phyloP scores from a whole-genome alignment of 2,797 vertebrate species.

The Calcarius lapponicus region DNA sequence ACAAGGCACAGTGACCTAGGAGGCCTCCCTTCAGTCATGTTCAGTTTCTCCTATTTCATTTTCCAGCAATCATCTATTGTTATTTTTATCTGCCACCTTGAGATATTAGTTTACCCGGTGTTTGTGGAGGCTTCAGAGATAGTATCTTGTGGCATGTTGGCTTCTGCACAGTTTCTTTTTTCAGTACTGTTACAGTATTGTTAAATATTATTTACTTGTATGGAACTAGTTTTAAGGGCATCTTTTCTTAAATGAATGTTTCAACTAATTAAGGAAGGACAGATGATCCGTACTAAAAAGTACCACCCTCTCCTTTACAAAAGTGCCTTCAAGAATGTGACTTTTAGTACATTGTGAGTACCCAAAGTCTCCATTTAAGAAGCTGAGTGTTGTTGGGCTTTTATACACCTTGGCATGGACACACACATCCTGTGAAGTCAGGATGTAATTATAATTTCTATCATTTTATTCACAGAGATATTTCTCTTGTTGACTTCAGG shows the following conservation, averaged over 20 bases:
- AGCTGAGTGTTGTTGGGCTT: background rate
- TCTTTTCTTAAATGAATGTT: background rate
- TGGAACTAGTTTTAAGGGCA: background rate
- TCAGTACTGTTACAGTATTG: conserved; percentile 23
- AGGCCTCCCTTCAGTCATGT: background rate
- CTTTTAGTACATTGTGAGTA: background rate
- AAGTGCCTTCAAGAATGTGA: background rate
- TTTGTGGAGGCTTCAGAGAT: conserved; percentile 42
- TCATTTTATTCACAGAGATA: background rate
- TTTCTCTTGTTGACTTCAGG: background rate
- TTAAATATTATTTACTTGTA: background rate
- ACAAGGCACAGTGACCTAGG: background rate
- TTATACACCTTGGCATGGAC: background rate
- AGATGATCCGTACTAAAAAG: background rate
- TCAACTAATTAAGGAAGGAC: background rate
- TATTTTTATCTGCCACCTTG: conserved; percentile 32
- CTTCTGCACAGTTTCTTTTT: conserved; percentile 54
- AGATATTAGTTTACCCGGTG: conserved; percentile 23
- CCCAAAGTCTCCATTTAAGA: background rate
- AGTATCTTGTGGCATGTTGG: conserved; percentile 49
- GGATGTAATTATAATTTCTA: background rate
- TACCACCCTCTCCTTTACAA: background rate
- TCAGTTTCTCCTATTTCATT: background rate
- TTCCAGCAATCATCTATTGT: background rate
- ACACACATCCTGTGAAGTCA: background rate